These are phyloP conservation scores for Agapornis canus DNA, from an alignment of 2,797 vertebrate species.

Conservation along the genomic window DNA sequence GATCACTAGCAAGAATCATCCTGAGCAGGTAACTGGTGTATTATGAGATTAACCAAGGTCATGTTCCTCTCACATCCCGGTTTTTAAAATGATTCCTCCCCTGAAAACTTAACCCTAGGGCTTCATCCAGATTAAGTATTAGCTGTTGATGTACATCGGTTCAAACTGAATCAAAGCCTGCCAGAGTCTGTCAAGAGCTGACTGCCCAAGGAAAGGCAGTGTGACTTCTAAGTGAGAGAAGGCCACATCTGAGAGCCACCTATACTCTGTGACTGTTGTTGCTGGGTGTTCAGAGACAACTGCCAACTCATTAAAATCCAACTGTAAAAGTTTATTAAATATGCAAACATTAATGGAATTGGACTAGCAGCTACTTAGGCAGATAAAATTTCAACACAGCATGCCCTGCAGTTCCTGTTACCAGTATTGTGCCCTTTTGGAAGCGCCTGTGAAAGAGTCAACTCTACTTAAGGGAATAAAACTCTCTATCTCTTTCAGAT, in stretches of 20 bases:
- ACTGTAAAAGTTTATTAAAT: constrained; percentile 48
- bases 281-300: constrained; percentile 44
- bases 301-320: constrained; percentile 46
- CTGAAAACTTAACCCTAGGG: background rate
- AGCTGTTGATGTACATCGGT: background rate
- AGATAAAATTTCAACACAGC: background rate
- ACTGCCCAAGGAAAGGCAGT: background rate
- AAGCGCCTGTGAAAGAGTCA: background rate
- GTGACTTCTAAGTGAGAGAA: background rate
- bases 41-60: background rate
- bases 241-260: background rate
- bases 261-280: background rate
- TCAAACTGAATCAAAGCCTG: background rate
- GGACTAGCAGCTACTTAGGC: constrained; percentile 18
- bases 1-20: constrained; percentile 8
- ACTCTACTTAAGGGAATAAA: background rate
- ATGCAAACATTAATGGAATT: constrained; percentile 46
- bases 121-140: background rate
- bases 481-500: background rate
- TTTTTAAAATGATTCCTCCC: background rate
- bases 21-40: background rate
- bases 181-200: background rate
- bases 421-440: background rate
- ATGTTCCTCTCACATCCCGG: background rate
- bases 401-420: background rate